phyloP scores from a whole-genome alignment of 2,888 invertebrate genomes.

The Drosophila setosimentum region DNA sequence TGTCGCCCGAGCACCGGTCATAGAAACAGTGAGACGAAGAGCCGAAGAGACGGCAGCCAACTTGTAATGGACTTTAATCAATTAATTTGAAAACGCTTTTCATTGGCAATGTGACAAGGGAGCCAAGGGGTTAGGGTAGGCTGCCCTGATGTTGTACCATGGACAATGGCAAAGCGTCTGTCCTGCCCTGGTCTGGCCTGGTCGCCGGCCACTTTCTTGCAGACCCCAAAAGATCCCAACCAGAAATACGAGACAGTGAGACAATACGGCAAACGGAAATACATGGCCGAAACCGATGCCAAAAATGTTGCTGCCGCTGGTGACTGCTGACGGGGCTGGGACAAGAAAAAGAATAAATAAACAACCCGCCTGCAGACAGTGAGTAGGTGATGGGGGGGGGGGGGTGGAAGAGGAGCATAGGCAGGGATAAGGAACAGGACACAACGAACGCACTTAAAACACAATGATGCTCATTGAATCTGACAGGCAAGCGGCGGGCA shows the following conservation, averaged over 20 bases:
- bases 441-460: slow-evolving; percentile 81
- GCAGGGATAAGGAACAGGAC: slow-evolving; percentile 58
- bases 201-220: slow-evolving; percentile 53
- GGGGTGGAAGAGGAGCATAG: neutral
- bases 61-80: slow-evolving; percentile 82
- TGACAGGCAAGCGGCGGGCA: slow-evolving; percentile 64
- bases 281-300: slow-evolving; percentile 75
- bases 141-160: neutral
- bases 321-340: slow-evolving; percentile 18
- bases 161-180: slow-evolving; percentile 51
- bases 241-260: slow-evolving; percentile 29
- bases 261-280: slow-evolving; percentile 67
- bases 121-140: neutral
- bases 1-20: slow-evolving; percentile 35
- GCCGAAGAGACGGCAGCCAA: slow-evolving; percentile 45
- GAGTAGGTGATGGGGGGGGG: neutral
- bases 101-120: slow-evolving; percentile 57
- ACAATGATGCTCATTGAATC: slow-evolving; percentile 81
- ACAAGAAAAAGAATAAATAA: slow-evolving; percentile 77
- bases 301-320: slow-evolving; percentile 58
- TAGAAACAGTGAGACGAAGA: neutral
- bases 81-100: slow-evolving; percentile 80
- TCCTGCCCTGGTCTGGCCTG: slow-evolving; percentile 1
- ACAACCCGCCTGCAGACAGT: slow-evolving; percentile 52
- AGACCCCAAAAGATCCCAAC: slow-evolving; percentile 25